Conservation (phyloP, 1,140 invertebrate genomes). For the Platyscapa corneri region DNA sequence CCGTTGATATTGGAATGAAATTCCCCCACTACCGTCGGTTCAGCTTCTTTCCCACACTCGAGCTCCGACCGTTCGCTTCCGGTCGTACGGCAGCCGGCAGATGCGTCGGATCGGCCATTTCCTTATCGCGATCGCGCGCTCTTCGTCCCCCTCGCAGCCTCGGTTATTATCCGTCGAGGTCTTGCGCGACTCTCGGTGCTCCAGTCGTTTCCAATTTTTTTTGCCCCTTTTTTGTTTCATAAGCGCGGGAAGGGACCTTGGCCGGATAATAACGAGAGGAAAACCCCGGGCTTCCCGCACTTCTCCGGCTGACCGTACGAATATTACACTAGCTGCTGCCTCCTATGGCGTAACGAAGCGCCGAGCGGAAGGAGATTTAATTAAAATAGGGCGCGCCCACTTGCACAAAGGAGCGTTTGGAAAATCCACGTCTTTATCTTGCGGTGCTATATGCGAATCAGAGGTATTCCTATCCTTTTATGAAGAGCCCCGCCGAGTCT, state of each 20-base stretch:
- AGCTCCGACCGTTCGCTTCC: too few relatives aligned
- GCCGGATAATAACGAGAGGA: neutral
- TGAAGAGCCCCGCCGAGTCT: neutral
- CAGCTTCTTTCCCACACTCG: too few relatives aligned
- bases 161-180: neutral
- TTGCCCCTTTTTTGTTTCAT: neutral
- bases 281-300: neutral
- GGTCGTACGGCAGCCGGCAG: neutral
- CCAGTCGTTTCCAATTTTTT: neutral
- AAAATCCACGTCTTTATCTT: constrained; percentile 2
- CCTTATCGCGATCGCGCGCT: neutral
- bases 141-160: neutral
- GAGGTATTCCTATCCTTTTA: neutral
- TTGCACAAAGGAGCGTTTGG: neutral
- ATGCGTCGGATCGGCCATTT: neutral
- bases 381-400: constrained; percentile 5
- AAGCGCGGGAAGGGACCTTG: neutral
- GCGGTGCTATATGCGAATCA: neutral
- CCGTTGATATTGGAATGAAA: constrained; percentile 33
- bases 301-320: neutral
- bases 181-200: neutral
- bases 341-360: neutral
- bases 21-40: neutral
- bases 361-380: neutral
- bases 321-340: neutral